These are phyloP conservation scores for Mallateleia sp. DNA, from an alignment of 2,888 invertebrate species.

Conservation along the genomic window DNA sequence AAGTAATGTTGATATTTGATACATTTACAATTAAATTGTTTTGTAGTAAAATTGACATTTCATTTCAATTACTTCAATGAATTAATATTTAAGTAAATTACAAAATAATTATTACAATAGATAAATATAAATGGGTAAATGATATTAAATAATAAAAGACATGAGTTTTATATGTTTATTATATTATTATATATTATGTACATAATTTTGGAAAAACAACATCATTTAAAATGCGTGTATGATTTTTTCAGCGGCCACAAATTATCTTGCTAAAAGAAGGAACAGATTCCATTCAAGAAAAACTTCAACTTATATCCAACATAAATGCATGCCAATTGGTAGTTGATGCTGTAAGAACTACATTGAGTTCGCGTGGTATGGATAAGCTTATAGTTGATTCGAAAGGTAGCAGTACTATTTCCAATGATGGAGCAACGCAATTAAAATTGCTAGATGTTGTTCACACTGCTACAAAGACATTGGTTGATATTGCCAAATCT, in stretches of 20 bases:
- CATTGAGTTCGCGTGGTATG: constrained; percentile 99
- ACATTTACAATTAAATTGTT: no score
- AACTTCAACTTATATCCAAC: constrained; percentile 98
- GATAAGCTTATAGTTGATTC: constrained; percentile 99
- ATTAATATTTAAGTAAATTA: no score
- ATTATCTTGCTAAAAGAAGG: constrained; percentile 99
- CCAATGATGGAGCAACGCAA: constrained; percentile 99
- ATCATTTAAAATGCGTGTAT: no score
- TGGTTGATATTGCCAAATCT: constrained; percentile 99
- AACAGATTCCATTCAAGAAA: constrained; percentile 98
- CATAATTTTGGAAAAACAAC: no score
- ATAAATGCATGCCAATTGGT: constrained; percentile 99
- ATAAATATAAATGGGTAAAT: no score
- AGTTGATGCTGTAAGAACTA: constrained; percentile 99
- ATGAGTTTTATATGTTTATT: no score
- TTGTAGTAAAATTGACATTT: no score
- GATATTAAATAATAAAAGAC: no score
- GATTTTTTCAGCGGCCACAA: constrained; percentile 96
- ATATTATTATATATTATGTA: no score
- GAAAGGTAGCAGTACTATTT: constrained; percentile 98
- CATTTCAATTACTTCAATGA: no score
- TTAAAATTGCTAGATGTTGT: constrained; percentile 99
- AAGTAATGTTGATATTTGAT: no score
- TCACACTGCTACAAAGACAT: constrained; percentile 99
- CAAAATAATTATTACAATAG: no score